Evolutionary conservation across 2,113 vertebrate species (phyloP).

Genomic region (Zosterops japonicus): DNA sequence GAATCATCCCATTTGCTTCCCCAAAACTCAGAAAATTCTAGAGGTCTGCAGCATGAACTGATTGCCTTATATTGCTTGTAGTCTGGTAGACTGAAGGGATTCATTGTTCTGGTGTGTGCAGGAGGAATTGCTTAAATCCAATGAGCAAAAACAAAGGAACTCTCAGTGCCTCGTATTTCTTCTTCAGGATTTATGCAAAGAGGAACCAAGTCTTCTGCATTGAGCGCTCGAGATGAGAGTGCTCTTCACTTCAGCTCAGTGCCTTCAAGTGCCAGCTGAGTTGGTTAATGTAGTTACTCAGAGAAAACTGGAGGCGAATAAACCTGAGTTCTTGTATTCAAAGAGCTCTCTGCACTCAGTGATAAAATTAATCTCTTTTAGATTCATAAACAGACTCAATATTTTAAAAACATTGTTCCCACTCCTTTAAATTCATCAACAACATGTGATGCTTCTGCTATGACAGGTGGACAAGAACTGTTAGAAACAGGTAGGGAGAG

Average conservation of each 20-base stretch:
- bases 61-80: background rate
- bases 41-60: background rate
- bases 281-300: background rate
- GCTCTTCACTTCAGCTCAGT: background rate
- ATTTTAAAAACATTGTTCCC: background rate
- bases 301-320: constrained; percentile 2
- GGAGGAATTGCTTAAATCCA: constrained; percentile 49
- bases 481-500: background rate
- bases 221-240: background rate
- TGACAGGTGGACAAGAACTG: background rate
- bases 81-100: constrained; percentile 20
- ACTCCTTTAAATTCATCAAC: background rate
- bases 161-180: constrained; percentile 42
- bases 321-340: background rate
- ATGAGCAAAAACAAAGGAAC: constrained; percentile 52
- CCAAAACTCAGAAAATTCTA: background rate
- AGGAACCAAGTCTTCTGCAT: constrained; percentile 1
- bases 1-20: background rate
- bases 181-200: constrained; percentile 35
- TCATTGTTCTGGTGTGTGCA: constrained; percentile 53
- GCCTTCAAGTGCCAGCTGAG: background rate
- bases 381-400: background rate
- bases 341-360: background rate
- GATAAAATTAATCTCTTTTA: background rate
- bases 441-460: background rate